Conservation (phyloP, 2,797 vertebrate species). For the Yasuhikotakia modesta region DNA sequence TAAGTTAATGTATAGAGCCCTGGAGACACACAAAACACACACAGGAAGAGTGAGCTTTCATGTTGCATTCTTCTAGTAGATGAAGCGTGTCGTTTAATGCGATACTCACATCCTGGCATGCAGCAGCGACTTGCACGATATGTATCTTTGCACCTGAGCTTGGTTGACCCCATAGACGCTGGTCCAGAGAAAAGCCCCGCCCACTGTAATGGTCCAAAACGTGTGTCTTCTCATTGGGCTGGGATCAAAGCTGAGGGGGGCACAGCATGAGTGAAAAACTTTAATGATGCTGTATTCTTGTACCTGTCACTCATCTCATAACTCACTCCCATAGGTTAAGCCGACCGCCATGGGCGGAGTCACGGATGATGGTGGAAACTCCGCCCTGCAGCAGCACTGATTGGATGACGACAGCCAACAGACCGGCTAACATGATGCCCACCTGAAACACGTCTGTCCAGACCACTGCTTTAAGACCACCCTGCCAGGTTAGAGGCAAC, state of each 20-base stretch:
- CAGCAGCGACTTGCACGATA: constrained; percentile 88
- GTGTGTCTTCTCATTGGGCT: constrained; percentile 90
- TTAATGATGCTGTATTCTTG: not conserved
- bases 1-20: constrained; percentile 91
- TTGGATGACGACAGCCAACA: constrained; percentile 85
- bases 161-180: constrained; percentile 90
- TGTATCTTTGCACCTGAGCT: constrained; percentile 94
- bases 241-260: constrained; percentile 82
- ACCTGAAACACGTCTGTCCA: constrained; percentile 98
- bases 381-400: constrained; percentile 81
- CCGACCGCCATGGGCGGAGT: constrained; percentile 84
- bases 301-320: constrained; percentile 4
- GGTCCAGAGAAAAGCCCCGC: constrained; percentile 88
- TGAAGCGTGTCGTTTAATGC: not conserved
- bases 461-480: constrained; percentile 94
- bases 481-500: constrained; percentile 77
- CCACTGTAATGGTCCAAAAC: constrained; percentile 91
- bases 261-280: not conserved
- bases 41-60: not conserved
- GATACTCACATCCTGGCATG: constrained; percentile 90
- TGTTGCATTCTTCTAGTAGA: not conserved
- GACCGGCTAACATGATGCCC: constrained; percentile 90
- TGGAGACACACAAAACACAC: constrained; percentile 60
- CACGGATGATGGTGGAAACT: constrained; percentile 78
- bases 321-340: constrained; percentile 93